These are phyloP conservation scores for Drosophila formosana DNA, from an alignment of 2,888 invertebrate genomes.

Conservation along the genomic window DNA sequence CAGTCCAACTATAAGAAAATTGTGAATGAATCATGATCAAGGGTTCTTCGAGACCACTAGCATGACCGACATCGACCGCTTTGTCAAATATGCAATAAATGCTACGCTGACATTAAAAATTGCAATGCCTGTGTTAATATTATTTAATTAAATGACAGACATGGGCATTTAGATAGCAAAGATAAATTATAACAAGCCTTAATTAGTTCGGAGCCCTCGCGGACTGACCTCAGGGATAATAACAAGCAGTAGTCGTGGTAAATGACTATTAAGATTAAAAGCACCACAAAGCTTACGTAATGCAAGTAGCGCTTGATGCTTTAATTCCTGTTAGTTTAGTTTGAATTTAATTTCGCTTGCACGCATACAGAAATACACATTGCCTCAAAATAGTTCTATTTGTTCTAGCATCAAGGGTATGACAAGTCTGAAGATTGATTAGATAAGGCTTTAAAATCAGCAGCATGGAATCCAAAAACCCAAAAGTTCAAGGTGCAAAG, in stretches of 20 bases:
- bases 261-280: constrained; percentile 55
- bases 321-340: constrained; percentile 20
- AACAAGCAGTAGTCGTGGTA: constrained; percentile 28
- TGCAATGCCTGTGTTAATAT: constrained; percentile 36
- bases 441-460: constrained; percentile 39
- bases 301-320: constrained; percentile 23
- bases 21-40: background rate
- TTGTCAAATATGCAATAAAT: constrained; percentile 18
- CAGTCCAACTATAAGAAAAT: background rate
- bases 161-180: constrained; percentile 58
- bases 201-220: constrained; percentile 56
- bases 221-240: constrained; percentile 45
- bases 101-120: constrained; percentile 16
- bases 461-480: background rate
- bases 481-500: constrained; percentile 38
- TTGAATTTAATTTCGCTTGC: constrained; percentile 9
- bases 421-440: constrained; percentile 16
- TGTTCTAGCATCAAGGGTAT: constrained; percentile 13
- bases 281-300: constrained; percentile 60
- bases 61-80: constrained; percentile 16
- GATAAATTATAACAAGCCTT: constrained; percentile 57
- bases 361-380: background rate
- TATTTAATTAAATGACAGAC: constrained; percentile 60
- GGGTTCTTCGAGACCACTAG: background rate
- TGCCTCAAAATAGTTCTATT: background rate